phyloP scores from a whole-genome alignment of 1,140 invertebrate species.

The Drosophila sulfurigaster region DNA sequence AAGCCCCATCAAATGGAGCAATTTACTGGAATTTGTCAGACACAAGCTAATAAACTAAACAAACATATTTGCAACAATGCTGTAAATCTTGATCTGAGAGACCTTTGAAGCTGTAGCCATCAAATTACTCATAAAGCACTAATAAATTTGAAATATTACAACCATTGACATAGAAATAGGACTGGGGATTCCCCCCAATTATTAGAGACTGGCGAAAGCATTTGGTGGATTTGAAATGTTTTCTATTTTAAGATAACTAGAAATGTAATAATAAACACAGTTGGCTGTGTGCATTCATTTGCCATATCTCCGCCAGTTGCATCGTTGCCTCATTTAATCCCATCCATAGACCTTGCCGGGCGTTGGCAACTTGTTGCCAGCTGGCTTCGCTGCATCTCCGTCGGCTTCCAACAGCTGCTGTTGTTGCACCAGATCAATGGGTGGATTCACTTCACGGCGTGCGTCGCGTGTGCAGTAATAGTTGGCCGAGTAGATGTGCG shows the following conservation, averaged over 20 bases:
- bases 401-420: conserved; percentile 55
- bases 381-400: conserved; percentile 35
- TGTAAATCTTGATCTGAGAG: too few species aligned
- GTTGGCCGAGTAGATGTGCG: conserved; percentile 90
- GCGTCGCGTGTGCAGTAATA: conserved; percentile 93
- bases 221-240: conserved; percentile 21
- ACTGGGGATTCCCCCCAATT: background rate
- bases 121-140: too few species aligned
- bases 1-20: too few species aligned
- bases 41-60: too few species aligned
- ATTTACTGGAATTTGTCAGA: too few species aligned
- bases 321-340: conserved; percentile 81
- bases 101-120: too few species aligned
- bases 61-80: too few species aligned
- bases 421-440: conserved; percentile 86
- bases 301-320: background rate
- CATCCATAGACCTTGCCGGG: conserved; percentile 86
- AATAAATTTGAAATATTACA: too few species aligned
- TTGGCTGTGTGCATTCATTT: conserved; percentile 12
- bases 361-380: conserved; percentile 81
- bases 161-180: too few species aligned
- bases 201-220: background rate
- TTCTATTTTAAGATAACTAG: conserved; percentile 57
- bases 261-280: conserved; percentile 21
- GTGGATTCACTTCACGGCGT: conserved; percentile 90